A percentile compares a stretch with the other conserved stretches of the same genome.
Conservation (phyloP, 2,888 invertebrate genomes). For the Pemphredon lugubris region DNA sequence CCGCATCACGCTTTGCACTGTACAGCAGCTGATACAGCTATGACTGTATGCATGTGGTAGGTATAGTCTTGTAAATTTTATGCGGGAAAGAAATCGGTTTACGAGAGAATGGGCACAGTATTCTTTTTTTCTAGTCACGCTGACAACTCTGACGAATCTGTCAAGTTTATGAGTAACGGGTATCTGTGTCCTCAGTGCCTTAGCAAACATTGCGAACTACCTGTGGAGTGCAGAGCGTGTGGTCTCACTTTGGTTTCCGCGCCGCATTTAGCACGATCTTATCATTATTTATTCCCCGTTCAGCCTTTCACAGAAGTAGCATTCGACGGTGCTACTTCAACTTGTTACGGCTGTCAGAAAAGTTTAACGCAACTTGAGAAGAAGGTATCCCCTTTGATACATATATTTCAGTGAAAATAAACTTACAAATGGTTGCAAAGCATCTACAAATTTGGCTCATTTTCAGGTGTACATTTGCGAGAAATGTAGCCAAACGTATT, state of each 20-base stretch:
- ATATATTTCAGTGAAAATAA: no score
- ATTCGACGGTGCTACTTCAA: slow-evolving; percentile 83
- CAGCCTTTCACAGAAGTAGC: slow-evolving; percentile 90
- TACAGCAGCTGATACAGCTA: slow-evolving; percentile 85
- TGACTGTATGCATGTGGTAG: slow-evolving; percentile 96
- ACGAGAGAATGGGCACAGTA: no score
- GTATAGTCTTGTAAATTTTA: slow-evolving; percentile 70
- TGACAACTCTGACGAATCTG: slow-evolving; percentile 87
- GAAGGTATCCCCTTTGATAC: slow-evolving; percentile 83
- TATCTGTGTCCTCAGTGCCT: slow-evolving; percentile 97
- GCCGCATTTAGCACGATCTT: slow-evolving; percentile 98
- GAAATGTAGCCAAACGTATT: slow-evolving; percentile 91
- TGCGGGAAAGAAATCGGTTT: no score
- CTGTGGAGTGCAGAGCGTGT: slow-evolving; percentile 97
- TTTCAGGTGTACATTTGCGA: slow-evolving; percentile 91
- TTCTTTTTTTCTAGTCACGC: slow-evolving; percentile 85
- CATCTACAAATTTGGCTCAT: no score
- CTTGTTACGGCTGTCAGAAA: slow-evolving; percentile 90
- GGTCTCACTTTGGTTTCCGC: slow-evolving; percentile 98
- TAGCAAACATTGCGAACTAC: slow-evolving; percentile 98
- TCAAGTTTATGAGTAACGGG: slow-evolving; percentile 88
- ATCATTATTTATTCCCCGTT: slow-evolving; percentile 98
- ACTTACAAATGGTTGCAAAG: no score
- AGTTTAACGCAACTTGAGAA: slow-evolving; percentile 87
- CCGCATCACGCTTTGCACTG: slow-evolving; percentile 89